Evolutionary conservation across 2,888 invertebrate genomes (phyloP).

Genomic region (Drosophila macrospina): DNA sequence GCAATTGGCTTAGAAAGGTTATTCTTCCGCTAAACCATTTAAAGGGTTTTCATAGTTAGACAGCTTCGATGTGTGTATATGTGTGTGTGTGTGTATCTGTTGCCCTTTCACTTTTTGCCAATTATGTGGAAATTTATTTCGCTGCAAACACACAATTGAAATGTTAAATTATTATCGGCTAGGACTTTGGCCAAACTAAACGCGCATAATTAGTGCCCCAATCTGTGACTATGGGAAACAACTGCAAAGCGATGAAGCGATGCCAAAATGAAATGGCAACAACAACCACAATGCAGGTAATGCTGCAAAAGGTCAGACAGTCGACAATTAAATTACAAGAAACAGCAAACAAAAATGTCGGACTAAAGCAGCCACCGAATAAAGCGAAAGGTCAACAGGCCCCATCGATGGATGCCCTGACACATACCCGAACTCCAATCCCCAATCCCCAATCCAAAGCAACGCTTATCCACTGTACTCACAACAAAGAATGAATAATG

Average conservation of each 20-base stretch:
- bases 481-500: constrained; percentile 46
- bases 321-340: constrained; percentile 76
- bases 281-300: constrained; percentile 5
- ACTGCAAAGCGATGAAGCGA: constrained; percentile 11
- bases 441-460: not conserved
- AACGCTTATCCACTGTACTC: not conserved
- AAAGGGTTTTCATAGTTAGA: constrained; percentile 57
- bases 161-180: constrained; percentile 71
- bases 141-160: constrained; percentile 68
- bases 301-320: constrained; percentile 69
- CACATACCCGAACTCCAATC: constrained; percentile 4
- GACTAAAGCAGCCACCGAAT: constrained; percentile 43
- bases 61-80: constrained; percentile 13
- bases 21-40: constrained; percentile 81
- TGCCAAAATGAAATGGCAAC: constrained; percentile 20
- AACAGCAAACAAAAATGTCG: constrained; percentile 60
- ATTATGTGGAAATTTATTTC: constrained; percentile 73
- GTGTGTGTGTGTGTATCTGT: not conserved
- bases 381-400: constrained; percentile 56
- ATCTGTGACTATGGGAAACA: constrained; percentile 14
- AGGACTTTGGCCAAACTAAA: constrained; percentile 51
- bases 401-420: constrained; percentile 16
- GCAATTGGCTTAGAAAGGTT: constrained; percentile 73
- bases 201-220: constrained; percentile 61
- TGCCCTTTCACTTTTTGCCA: constrained; percentile 80